Evolutionary conservation across 2,113 vertebrate species (phyloP).

Genomic region (Tursiops truncatus): DNA sequence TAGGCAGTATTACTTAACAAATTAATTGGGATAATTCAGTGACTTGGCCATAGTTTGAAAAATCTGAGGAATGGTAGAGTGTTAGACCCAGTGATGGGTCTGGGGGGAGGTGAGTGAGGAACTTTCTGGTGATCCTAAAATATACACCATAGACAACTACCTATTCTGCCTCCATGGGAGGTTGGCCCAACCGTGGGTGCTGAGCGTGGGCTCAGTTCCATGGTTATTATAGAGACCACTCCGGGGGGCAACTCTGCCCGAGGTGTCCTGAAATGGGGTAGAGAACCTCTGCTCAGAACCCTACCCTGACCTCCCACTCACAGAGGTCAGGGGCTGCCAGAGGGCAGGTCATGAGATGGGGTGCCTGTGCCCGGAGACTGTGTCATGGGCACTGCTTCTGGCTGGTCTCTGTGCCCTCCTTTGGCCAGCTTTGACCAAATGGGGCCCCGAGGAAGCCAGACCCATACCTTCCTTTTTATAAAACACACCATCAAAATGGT

Average conservation of each 20-base stretch:
- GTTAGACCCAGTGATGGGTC: not conserved
- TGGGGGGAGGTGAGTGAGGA: not conserved
- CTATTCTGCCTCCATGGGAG: rapidly evolving
- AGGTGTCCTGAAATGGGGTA: not conserved
- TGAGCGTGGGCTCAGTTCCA: rapidly evolving
- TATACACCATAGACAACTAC: rapidly evolving
- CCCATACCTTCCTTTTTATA: not conserved
- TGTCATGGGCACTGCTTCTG: rapidly evolving
- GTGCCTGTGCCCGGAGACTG: rapidly evolving
- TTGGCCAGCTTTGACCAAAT: not conserved
- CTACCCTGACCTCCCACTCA: not conserved
- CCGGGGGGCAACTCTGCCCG: too few species aligned
- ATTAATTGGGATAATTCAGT: not conserved
- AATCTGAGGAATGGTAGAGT: not conserved
- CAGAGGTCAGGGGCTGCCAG: not conserved
- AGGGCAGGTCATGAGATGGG: rapidly evolving
- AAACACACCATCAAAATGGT: not conserved
- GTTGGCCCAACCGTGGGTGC: not conserved
- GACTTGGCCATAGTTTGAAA: not conserved
- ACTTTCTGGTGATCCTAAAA: not conserved
- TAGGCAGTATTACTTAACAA: not conserved
- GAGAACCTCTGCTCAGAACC: not conserved
- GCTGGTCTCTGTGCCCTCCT: not conserved
- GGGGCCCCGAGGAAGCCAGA: not conserved
- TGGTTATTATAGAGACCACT: rapidly evolving